Conservation (phyloP, 1,140 invertebrate species). For the Drosophila micromelanica region DNA sequence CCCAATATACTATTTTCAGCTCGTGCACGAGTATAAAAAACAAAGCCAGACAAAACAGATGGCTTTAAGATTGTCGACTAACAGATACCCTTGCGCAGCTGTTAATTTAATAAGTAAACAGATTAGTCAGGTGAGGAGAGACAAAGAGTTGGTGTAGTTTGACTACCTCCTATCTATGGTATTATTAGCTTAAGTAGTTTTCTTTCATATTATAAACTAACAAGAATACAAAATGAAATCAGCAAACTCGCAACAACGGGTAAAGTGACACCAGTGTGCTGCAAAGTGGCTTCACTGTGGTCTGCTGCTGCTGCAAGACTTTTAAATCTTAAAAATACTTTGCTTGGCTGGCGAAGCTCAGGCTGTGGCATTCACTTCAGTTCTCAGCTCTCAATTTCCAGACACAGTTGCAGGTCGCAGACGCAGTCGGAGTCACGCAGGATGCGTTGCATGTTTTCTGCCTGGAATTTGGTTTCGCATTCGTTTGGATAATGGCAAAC, state of each 20-base stretch:
- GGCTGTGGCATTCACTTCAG: conserved; percentile 3
- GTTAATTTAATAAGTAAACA: no score
- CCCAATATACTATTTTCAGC: no score
- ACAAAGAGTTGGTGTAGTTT: no score
- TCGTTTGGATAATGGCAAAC: conserved; percentile 70
- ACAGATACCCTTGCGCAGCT: no score
- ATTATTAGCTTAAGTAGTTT: no score
- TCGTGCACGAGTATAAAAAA: no score
- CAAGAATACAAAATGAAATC: conserved; percentile 1
- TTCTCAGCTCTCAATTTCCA: conserved; percentile 5
- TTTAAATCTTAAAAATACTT: conserved; percentile 72
- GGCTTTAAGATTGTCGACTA: no score
- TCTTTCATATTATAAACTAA: background rate
- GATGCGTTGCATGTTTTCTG: conserved; percentile 73
- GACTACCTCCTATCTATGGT: no score
- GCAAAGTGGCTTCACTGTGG: conserved; percentile 61
- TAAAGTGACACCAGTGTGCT: conserved; percentile 57
- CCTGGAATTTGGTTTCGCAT: conserved; percentile 78
- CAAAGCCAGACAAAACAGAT: no score
- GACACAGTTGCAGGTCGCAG: conserved; percentile 17
- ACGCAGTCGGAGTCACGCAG: conserved; percentile 38
- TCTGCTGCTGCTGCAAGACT: conserved; percentile 41
- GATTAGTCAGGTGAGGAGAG: no score
- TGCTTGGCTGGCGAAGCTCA: conserved; percentile 1
- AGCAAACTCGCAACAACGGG: conserved; percentile 33